Evolutionary conservation across 2,797 vertebrate species (phyloP).

Genomic region (Glossophaga mutica): DNA sequence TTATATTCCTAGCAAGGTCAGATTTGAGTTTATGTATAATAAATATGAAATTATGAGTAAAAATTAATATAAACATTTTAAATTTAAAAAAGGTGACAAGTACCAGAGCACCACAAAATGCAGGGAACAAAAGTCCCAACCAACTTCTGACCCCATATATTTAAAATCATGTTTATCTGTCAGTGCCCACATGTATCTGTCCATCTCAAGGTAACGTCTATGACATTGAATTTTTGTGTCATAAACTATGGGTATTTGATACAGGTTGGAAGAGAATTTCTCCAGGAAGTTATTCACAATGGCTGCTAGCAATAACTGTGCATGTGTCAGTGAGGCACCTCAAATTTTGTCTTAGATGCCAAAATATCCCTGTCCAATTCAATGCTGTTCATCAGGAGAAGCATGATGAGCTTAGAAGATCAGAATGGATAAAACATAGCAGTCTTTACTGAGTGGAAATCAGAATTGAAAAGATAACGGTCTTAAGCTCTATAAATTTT

Average conservation of each 20-base stretch:
- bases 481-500: background rate
- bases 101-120: background rate
- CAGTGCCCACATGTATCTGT: background rate
- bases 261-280: background rate
- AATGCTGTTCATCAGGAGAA: background rate
- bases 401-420: background rate
- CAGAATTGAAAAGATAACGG: background rate
- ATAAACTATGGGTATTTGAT: background rate
- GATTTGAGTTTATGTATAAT: background rate
- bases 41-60: background rate
- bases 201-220: background rate
- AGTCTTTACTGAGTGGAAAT: background rate
- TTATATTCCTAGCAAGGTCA: background rate
- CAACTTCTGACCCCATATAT: background rate
- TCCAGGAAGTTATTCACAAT: background rate
- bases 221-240: background rate
- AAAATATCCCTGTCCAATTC: background rate
- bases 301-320: background rate
- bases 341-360: background rate
- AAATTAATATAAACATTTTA: background rate
- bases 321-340: background rate
- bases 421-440: background rate
- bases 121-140: background rate
- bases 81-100: background rate
- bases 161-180: background rate